Evolutionary conservation across 2,113 vertebrate species (phyloP), one percentile per base, ranked within the genome.

Genomic region (Microtus oregoni): DNA sequence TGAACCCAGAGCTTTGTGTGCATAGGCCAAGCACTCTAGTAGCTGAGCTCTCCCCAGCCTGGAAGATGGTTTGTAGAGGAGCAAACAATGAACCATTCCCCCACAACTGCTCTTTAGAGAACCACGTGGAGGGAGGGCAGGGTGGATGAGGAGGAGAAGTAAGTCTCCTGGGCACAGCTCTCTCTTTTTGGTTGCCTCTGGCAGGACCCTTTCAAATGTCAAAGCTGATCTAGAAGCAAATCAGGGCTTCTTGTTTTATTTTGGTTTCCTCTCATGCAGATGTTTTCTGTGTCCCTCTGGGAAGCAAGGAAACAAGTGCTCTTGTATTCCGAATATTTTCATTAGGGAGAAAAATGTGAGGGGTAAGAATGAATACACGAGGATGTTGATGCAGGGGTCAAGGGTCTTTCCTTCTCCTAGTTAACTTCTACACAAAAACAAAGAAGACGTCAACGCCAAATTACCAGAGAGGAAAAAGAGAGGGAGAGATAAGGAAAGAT

Each of bases 311-410:
- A 94, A 78, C 4, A 70, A 38, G 11, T 67, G 32, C 5, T 78
- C 32, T 94, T 90, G 73, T 32, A 75, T 24, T 55, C 91, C 63
- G 38, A 44, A 50, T 79, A 63, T 93, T 92, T 91, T 88, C 14
- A 50, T 70, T 72, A 55, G 61, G 58, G 78, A 88, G 85, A 58
- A 91, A 92, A 93, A 86, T 22, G 41, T 0, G 19, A 9, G 19
- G 1, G 65, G 19, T 24, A 30, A 86, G 12, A 35, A 76, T 6
- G 17, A 95, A 67, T n/a, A 13, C 6, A 41, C 50, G 41, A 65
- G 41, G 50, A 41, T 67, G 20, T 1, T 67, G 68, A 85, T 55
- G 3, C 6, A 67, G 14, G n/a, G 44, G 82, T 5, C 61, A 24
- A 41, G 24, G 47, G 79, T 76, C 24, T 38, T 76, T 88, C 67